Conservation (phyloP, 2,888 invertebrate genomes). For the Eretmocerus hayati region DNA sequence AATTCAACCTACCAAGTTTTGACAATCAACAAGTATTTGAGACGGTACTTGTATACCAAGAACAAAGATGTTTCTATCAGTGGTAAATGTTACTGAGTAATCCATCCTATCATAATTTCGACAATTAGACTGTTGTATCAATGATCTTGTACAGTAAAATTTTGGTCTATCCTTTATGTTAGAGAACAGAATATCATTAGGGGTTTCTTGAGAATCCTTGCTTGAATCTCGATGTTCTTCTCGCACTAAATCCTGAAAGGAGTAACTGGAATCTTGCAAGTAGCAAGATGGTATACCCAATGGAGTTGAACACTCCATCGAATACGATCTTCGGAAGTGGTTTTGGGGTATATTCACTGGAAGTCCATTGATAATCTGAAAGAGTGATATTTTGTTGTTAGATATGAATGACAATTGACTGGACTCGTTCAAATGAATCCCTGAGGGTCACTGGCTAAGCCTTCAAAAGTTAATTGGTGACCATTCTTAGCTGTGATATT, state of each 20-base stretch:
- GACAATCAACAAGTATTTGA: conserved; percentile 48
- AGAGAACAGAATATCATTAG: conserved; percentile 13
- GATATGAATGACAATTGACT: too few relatives aligned
- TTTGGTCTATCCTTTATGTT: conserved; percentile 43
- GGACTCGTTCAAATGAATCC: too few relatives aligned
- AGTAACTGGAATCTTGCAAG: not conserved
- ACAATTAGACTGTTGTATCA: conserved; percentile 60
- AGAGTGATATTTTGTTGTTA: too few relatives aligned
- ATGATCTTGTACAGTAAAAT: conserved; percentile 62
- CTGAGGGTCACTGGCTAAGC: too few relatives aligned
- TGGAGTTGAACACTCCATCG: conserved; percentile 6
- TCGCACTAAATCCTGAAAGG: too few relatives aligned
- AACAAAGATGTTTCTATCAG: conserved; percentile 72
- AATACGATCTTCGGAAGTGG: not conserved
- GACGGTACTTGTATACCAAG: conserved; percentile 71
- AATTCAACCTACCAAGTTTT: conserved; percentile 2
- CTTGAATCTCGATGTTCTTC: too few relatives aligned
- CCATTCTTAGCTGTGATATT: too few relatives aligned
- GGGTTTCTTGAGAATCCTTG: conserved; percentile 8
- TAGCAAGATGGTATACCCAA: too few relatives aligned
- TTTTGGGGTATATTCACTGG: conserved; percentile 4
- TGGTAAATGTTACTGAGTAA: conserved; percentile 72
- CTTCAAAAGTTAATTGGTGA: too few relatives aligned
- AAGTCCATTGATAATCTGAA: not conserved
- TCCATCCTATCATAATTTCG: conserved; percentile 70